phyloP scores from a whole-genome alignment of 2,113 vertebrate genomes.

The Chamaea fasciata region DNA sequence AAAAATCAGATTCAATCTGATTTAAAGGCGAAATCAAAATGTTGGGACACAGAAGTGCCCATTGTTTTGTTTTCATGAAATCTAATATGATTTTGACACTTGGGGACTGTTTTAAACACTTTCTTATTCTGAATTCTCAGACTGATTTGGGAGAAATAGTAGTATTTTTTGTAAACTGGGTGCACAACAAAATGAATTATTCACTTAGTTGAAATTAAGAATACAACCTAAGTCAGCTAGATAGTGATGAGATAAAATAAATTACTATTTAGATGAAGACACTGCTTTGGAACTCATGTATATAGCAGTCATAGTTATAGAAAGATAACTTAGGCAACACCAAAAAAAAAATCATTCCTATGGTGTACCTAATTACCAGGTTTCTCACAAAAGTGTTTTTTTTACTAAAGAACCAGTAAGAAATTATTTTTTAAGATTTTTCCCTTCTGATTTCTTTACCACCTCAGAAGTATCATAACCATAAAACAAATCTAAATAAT shows the following conservation, averaged over 20 bases:
- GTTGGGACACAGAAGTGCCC: background rate
- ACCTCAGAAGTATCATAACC: conserved; percentile 45
- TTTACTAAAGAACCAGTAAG: background rate
- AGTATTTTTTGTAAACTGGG: background rate
- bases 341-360: background rate
- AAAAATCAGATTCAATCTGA: background rate
- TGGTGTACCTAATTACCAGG: background rate
- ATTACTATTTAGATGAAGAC: background rate
- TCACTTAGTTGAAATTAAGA: background rate
- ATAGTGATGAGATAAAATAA: background rate
- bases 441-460: conserved; percentile 35
- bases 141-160: background rate
- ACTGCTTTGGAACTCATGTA: background rate
- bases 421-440: conserved; percentile 12
- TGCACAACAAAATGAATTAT: background rate
- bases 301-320: background rate
- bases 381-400: background rate
- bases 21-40: background rate
- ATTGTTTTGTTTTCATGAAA: background rate
- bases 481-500: conserved; percentile 63
- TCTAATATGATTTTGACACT: background rate
- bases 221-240: background rate
- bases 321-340: background rate
- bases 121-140: background rate
- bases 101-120: background rate